phyloP scores from a whole-genome alignment of 2,888 invertebrate genomes.

The Hetaerina titia region DNA sequence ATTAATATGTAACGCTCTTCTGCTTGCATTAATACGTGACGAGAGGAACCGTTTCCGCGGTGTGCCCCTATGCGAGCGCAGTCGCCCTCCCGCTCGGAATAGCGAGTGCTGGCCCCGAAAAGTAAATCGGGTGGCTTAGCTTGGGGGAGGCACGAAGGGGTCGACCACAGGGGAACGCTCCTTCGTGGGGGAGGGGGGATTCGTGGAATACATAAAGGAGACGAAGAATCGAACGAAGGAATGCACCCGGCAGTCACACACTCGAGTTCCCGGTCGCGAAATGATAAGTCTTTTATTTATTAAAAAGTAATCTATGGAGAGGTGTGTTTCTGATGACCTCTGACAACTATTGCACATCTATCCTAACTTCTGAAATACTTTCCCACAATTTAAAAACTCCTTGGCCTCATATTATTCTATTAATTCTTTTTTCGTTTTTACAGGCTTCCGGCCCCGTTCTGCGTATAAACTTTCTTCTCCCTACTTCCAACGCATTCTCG shows the following conservation, averaged over 20 bases:
- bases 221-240: background rate
- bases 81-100: background rate
- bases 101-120: background rate
- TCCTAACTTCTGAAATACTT: too few relatives aligned
- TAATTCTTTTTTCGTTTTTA: too few relatives aligned
- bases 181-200: background rate
- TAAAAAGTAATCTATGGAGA: too few relatives aligned
- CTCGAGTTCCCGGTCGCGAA: too few relatives aligned
- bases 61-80: background rate
- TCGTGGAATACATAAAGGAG: background rate
- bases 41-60: background rate
- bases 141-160: background rate
- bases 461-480: too few relatives aligned
- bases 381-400: too few relatives aligned
- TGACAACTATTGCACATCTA: too few relatives aligned
- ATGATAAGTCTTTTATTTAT: too few relatives aligned
- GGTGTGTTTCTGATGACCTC: too few relatives aligned
- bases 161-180: background rate
- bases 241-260: background rate
- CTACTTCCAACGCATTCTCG: too few relatives aligned
- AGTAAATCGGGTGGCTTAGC: background rate
- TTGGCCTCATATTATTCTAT: too few relatives aligned
- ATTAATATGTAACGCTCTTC: constrained; percentile 27
- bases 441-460: too few relatives aligned
- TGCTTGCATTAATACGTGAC: constrained; percentile 39